Base-by-base conservation (phyloP, 2,888 invertebrate species). In the Poecilus cupreus region DNA sequence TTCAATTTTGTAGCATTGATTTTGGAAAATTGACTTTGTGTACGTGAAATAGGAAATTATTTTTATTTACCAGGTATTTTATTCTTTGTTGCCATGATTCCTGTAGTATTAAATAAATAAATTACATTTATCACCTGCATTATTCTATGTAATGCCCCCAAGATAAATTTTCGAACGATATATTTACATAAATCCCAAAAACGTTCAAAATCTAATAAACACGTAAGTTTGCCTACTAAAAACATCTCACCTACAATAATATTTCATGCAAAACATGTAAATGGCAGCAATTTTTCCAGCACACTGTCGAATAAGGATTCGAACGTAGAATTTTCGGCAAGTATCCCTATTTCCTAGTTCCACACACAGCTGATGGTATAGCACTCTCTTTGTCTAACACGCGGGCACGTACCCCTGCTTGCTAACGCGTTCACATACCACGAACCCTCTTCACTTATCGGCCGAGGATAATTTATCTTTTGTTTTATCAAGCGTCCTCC, bases 391-490 rank as follows among this genome's bases (percentile, higher is more conserved):
- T 43, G n/a, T 74, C 74, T 49, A 20, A 49, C 74, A 49, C 46
- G 20, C 49, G 49, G 37, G 74, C 46, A 49, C 74, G 74, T 74
- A 43, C 68, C 57, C 57, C 39, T n/a, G 26, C 46, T 24, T 49
- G 46, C 24, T 16, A 77, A 72, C 82, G 81, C 82, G 79, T 74
- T 79, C 82, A 72, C 82, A 81, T 83, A 80, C 84, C 84, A 85
- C 84, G 85, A 85, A 85, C 85, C 85, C 84, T 83, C 84, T 85
- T 83, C 83, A 83, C 84, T 85, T 85, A 84, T 83, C 83, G 84
- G 84, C 83, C 84, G 85, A 83, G 83, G 85, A 86, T 87, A 87
- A 87, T 87, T 87, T 87, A 87, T 87, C 86, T 86, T 86, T 86
- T 87, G 86, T 87, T 86, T 86, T 85, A 84, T 85, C 85, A 84